phyloP scores from a whole-genome alignment of 2,888 invertebrate genomes.

The Tromatobia lineatoria region DNA sequence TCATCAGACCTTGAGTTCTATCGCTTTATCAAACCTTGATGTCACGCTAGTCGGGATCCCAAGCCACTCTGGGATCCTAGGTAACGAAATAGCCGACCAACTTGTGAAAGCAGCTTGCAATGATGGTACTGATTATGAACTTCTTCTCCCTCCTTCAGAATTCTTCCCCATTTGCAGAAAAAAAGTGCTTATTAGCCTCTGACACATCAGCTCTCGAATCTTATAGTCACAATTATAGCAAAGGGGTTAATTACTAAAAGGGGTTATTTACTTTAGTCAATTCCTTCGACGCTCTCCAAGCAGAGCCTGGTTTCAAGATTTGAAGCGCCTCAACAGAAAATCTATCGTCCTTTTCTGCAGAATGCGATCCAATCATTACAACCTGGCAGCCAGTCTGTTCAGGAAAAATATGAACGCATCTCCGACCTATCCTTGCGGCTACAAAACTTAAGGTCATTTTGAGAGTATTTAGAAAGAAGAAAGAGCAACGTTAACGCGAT shows the following conservation, averaged over 20 bases:
- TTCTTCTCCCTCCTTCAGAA: conserved; percentile 1
- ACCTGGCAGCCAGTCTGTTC: not conserved
- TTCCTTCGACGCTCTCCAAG: not conserved
- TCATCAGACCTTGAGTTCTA: not conserved
- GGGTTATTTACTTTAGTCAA: too few species aligned
- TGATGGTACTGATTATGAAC: not conserved
- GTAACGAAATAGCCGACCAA: not conserved
- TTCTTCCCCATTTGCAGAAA: not conserved
- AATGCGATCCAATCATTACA: not conserved
- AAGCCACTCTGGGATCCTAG: too few species aligned
- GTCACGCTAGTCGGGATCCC: too few species aligned
- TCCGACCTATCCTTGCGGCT: not conserved
- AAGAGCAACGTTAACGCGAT: not conserved
- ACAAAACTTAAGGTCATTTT: not conserved
- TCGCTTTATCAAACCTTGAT: not conserved
- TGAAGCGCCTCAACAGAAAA: not conserved
- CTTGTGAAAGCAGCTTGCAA: not conserved
- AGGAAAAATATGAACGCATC: not conserved
- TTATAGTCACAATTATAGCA: not conserved
- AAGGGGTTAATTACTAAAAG: not conserved
- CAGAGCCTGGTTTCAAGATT: conserved; percentile 4
- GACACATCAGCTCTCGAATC: not conserved
- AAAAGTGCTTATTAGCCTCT: not conserved
- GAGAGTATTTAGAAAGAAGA: not conserved
- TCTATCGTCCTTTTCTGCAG: not conserved